A percentile compares a stretch with the other conserved stretches of the same genome.
Evolutionary conservation across 2,888 invertebrate species (phyloP).

Genomic region (Marasmarcha lunaedactyla): DNA sequence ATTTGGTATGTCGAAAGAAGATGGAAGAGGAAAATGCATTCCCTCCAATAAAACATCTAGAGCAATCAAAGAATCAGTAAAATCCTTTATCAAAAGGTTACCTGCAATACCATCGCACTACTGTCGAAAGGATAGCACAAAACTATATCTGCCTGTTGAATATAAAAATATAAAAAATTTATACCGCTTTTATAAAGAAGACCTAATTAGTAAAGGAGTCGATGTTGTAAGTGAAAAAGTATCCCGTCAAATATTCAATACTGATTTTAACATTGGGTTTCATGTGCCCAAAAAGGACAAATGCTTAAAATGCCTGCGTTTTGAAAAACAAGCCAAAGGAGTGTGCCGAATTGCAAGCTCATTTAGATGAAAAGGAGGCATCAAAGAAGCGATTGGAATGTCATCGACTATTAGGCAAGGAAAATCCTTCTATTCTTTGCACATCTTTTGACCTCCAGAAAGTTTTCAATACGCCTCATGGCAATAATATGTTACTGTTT

Average conservation of each 20-base stretch:
- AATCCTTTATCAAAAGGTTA: constrained; percentile 8
- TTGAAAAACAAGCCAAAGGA: constrained; percentile 7
- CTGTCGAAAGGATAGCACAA: constrained; percentile 12
- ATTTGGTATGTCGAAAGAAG: constrained; percentile 9
- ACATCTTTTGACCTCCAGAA: too few relatives aligned
- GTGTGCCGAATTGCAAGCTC: constrained; percentile 7
- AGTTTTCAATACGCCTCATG: too few relatives aligned
- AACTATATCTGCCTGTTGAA: constrained; percentile 10
- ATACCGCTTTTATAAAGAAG: constrained; percentile 6
- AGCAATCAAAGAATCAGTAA: constrained; percentile 4
- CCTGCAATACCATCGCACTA: constrained; percentile 14
- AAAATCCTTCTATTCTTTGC: constrained; percentile 12
- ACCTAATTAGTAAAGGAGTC: too few relatives aligned
- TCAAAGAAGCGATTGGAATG: constrained; percentile 12
- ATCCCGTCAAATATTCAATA: too few relatives aligned
- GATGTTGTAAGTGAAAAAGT: too few relatives aligned
- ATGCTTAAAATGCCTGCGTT: constrained; percentile 10
- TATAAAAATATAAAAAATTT: constrained; percentile 6
- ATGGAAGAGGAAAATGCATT: constrained; percentile 8
- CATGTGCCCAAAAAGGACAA: constrained; percentile 13
- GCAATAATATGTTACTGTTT: too few relatives aligned
- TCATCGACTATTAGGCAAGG: constrained; percentile 12
- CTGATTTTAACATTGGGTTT: constrained; percentile 12
- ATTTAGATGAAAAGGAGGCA: constrained; percentile 15
- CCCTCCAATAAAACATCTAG: constrained; percentile 10